phyloP scores from a whole-genome alignment of 2,113 vertebrate genomes.

The Macquaria australasica region DNA sequence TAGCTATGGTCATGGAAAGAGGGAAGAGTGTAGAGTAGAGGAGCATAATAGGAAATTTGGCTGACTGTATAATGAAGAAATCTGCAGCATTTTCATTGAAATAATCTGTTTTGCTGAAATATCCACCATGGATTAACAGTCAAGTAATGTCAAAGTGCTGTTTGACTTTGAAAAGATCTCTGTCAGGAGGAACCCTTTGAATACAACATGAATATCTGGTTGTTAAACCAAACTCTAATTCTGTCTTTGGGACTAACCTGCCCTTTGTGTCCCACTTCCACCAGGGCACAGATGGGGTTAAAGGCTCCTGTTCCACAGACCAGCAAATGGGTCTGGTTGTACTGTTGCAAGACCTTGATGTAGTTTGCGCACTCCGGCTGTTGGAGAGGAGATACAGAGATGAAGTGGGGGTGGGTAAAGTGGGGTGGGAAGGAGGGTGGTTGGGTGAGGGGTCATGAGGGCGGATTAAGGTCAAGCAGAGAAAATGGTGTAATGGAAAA shows the following conservation, averaged over 20 bases:
- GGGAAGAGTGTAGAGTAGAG: background rate
- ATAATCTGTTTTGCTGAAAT: background rate
- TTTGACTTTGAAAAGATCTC: background rate
- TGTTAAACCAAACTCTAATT: background rate
- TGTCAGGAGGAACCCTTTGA: background rate
- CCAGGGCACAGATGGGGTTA: conserved; percentile 88
- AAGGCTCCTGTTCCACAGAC: conserved; percentile 96
- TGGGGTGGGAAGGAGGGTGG: background rate
- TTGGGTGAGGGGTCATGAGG: background rate
- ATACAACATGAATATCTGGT: background rate
- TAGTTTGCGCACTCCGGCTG: conserved; percentile 97
- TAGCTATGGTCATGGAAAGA: background rate
- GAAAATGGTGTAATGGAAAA: conserved; percentile 16
- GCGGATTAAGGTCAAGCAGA: conserved; percentile 12
- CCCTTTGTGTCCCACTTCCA: conserved; percentile 87
- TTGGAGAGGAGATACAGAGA: conserved; percentile 48
- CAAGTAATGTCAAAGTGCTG: background rate
- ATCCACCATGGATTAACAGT: background rate
- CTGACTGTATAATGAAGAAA: background rate
- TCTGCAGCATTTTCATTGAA: background rate
- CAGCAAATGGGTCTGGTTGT: conserved; percentile 94
- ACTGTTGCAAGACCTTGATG: conserved; percentile 92
- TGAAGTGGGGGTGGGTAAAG: background rate
- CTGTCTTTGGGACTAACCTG: conserved; percentile 69
- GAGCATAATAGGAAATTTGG: background rate